phyloP scores from a whole-genome alignment of 2,797 vertebrate genomes.

The Peromyscus attwateri region DNA sequence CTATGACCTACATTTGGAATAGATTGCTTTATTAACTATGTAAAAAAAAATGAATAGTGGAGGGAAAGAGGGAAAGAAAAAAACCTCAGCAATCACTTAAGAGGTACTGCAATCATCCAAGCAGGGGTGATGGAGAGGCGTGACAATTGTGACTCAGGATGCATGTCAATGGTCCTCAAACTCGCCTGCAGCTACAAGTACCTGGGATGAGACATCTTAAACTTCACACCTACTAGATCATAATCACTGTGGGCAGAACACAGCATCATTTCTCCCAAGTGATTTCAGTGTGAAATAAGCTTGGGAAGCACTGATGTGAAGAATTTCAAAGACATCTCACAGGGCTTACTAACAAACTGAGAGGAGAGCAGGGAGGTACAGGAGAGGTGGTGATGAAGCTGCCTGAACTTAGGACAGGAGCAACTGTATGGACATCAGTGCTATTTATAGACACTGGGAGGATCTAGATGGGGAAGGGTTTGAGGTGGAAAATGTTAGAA shows the following conservation, averaged over 20 bases:
- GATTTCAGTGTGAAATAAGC: background rate
- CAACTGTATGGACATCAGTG: background rate
- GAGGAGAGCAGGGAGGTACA: rapidly evolving
- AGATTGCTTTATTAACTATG: background rate
- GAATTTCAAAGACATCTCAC: background rate
- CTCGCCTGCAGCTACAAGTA: background rate
- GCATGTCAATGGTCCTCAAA: background rate
- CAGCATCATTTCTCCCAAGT: background rate
- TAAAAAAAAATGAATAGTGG: background rate
- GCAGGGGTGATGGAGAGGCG: background rate
- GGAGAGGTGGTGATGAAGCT: background rate
- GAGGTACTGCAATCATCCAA: background rate
- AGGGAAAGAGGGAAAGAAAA: background rate
- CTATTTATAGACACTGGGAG: background rate
- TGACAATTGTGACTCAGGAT: background rate
- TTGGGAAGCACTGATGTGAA: background rate
- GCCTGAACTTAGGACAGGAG: background rate
- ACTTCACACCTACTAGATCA: background rate
- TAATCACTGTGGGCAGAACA: background rate
- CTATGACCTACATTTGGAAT: conserved; percentile 7
- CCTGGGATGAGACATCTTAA: background rate
- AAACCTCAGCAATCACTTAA: background rate
- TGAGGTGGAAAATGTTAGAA: background rate
- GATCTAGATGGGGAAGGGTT: background rate
- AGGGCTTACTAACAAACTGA: background rate